Percentiles rank a stretch among this genome's conserved stretches.
phyloP scores from a whole-genome alignment of 2,888 invertebrate species.

The Harpagoxenus sublaevis region DNA sequence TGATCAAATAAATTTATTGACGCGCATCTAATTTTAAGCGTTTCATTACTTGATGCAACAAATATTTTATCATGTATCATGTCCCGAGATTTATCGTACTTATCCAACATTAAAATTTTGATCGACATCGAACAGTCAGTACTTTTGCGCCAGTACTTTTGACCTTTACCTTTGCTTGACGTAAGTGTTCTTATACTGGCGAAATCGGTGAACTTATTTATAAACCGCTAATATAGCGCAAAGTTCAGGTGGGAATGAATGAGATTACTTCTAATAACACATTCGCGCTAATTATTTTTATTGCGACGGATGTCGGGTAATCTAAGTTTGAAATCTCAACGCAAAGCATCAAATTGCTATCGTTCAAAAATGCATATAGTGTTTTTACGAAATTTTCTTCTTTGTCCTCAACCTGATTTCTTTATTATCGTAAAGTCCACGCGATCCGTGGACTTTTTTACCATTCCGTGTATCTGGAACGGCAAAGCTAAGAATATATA shows the following conservation, averaged over 20 bases:
- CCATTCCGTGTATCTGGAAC: conserved; percentile 48
- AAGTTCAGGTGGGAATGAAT: conserved; percentile 54
- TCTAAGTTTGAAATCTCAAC: conserved; percentile 7
- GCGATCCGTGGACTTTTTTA: conserved; percentile 24
- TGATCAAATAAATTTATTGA: conserved; percentile 10
- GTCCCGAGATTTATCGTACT: conserved; percentile 13
- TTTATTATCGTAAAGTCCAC: conserved; percentile 41
- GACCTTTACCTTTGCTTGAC: conserved; percentile 51
- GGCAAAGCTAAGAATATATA: conserved; percentile 45
- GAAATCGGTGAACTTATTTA: conserved; percentile 54
- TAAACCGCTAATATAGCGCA: conserved; percentile 54
- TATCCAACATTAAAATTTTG: conserved; percentile 29
- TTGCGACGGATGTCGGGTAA: conserved; percentile 8
- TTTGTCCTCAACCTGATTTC: conserved; percentile 25
- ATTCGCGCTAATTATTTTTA: conserved; percentile 18
- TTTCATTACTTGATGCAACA: conserved; percentile 5
- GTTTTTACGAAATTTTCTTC: conserved; percentile 23
- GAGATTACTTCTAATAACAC: conserved; percentile 38
- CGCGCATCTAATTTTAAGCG: conserved; percentile 32
- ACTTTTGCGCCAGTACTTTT: conserved; percentile 44
- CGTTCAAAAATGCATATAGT: conserved; percentile 6
- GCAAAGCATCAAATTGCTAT: conserved; percentile 21
- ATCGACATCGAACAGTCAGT: conserved; percentile 25
- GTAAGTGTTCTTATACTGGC: conserved; percentile 31
- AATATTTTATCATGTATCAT: conserved; percentile 21